A percentile compares a stretch with the other conserved stretches of the same genome.
phyloP scores from a whole-genome alignment of 2,797 vertebrate genomes.

The Coendou prehensilis region DNA sequence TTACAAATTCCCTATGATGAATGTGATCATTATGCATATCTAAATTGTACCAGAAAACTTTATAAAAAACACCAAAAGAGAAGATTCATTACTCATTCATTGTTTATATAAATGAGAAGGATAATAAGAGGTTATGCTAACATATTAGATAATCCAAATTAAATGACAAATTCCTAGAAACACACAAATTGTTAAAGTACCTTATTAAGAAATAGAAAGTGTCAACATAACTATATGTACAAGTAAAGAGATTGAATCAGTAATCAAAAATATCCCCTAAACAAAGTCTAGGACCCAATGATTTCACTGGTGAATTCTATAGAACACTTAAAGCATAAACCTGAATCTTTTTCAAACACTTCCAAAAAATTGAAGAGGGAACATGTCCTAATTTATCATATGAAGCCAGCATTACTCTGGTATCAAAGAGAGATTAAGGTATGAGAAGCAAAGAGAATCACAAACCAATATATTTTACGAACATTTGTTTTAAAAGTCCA shows the following conservation, averaged over 20 bases:
- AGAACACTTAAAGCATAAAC: not conserved
- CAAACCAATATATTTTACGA: not conserved
- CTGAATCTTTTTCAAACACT: not conserved
- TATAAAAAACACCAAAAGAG: not conserved
- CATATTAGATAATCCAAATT: not conserved
- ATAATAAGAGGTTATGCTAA: not conserved
- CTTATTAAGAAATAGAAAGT: not conserved
- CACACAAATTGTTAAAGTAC: not conserved
- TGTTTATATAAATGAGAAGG: not conserved
- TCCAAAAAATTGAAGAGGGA: not conserved
- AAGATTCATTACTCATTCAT: not conserved
- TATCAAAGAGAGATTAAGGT: not conserved
- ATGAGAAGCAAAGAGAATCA: not conserved
- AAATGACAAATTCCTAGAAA: not conserved
- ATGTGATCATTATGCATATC: not conserved
- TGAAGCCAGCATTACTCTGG: not conserved
- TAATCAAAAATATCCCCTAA: not conserved
- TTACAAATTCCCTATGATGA: not conserved
- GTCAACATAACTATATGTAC: not conserved
- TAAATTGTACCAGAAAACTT: not conserved
- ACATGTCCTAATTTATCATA: not conserved
- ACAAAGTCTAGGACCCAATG: not conserved
- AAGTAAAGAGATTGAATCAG: not conserved
- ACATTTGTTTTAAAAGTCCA: not conserved
- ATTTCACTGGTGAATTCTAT: not conserved